A percentile compares a stretch with the other conserved stretches of the same genome.
Conservation (phyloP, 35 echinoderm and acorn worm genomes). For the Diadema setosum region DNA sequence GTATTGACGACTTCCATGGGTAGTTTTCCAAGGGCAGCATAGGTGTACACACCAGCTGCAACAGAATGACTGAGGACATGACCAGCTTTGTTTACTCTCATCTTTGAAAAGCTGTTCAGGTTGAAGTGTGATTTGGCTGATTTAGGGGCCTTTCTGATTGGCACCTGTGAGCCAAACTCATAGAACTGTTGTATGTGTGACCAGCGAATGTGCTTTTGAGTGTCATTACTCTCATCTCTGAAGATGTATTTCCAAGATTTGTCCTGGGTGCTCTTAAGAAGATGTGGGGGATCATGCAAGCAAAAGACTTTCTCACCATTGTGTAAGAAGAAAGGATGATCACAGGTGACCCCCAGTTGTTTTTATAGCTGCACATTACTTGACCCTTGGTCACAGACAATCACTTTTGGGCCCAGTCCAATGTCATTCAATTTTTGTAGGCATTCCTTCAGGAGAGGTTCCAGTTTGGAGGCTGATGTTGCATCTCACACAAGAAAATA, state of each 20-base stretch:
- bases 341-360: background rate
- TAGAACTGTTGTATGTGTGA: slow-evolving; percentile 31
- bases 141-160: slow-evolving; percentile 40
- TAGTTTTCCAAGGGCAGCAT: slow-evolving; percentile 21
- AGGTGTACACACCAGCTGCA: slow-evolving; percentile 38
- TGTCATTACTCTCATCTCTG: background rate
- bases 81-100: slow-evolving; percentile 48
- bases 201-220: slow-evolving; percentile 29
- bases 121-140: slow-evolving; percentile 9
- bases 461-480: background rate
- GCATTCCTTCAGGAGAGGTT: slow-evolving; percentile 25
- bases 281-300: slow-evolving; percentile 56
- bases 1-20: slow-evolving; percentile 35
- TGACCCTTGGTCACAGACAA: slow-evolving; percentile 66
- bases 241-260: slow-evolving; percentile 45
- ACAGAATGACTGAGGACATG: slow-evolving; percentile 52
- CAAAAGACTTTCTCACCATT: slow-evolving; percentile 19
- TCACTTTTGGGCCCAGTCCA: slow-evolving; percentile 31
- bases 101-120: slow-evolving; percentile 27
- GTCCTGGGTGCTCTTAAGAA: slow-evolving; percentile 12
- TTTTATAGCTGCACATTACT: slow-evolving; percentile 33
- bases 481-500: slow-evolving; percentile 7
- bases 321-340: slow-evolving; percentile 31
- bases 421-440: slow-evolving; percentile 8
- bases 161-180: slow-evolving; percentile 1